Evolutionary conservation across 2,113 vertebrate species (phyloP).

Genomic region (Ptilonorhynchus violaceus): DNA sequence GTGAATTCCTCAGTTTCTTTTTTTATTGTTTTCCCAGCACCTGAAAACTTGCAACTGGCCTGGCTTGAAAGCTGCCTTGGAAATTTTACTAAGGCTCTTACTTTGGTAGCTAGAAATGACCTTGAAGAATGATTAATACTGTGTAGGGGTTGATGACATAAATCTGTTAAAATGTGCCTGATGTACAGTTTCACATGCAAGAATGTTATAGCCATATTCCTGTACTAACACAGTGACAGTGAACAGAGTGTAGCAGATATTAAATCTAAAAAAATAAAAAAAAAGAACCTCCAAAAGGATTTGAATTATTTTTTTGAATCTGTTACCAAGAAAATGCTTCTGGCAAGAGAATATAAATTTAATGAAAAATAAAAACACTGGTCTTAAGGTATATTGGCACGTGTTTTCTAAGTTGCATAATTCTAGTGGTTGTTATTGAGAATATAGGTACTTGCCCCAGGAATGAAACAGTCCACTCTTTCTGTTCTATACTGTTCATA

Average conservation of each 20-base stretch:
- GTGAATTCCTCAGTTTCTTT: conserved; percentile 38
- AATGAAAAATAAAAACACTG: not conserved
- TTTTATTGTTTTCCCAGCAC: not conserved
- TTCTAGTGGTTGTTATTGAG: not conserved
- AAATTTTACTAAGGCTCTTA: conserved; percentile 50
- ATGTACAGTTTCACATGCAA: conserved; percentile 56
- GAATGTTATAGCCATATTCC: conserved; percentile 67
- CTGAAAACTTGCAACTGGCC: conserved; percentile 55
- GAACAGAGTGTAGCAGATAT: conserved; percentile 67
- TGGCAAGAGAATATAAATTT: not conserved
- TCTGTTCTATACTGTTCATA: not conserved
- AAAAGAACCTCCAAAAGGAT: not conserved
- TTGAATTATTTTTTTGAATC: conserved; percentile 52
- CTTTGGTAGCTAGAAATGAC: conserved; percentile 67
- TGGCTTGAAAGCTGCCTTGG: conserved; percentile 41
- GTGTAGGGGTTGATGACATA: conserved; percentile 69
- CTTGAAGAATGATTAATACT: conserved; percentile 71
- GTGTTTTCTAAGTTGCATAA: not conserved
- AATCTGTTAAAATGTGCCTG: conserved; percentile 70
- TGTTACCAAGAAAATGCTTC: conserved; percentile 36
- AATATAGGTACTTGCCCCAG: not conserved
- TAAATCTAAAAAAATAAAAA: conserved; percentile 42
- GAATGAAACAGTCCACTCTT: not conserved
- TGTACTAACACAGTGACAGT: conserved; percentile 65
- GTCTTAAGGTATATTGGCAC: not conserved